These are phyloP conservation scores for Frankliniella fusca DNA, from an alignment of 2,888 invertebrate genomes.

Conservation along the genomic window DNA sequence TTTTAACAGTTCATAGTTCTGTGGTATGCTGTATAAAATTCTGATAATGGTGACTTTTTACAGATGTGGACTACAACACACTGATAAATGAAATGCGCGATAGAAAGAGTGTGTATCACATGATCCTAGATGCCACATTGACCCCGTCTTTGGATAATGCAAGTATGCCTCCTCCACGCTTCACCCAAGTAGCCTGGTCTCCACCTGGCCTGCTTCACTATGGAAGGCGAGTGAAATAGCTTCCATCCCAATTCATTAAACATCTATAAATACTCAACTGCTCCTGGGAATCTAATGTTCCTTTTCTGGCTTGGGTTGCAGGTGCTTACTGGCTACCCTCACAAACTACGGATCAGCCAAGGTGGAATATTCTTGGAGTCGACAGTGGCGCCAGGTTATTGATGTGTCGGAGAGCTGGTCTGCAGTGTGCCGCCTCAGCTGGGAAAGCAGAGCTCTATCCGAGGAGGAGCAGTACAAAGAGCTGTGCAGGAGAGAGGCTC, in stretches of 20 bases:
- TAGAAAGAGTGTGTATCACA: slow-evolving; percentile 34
- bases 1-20: not conserved
- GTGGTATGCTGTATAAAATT: not conserved
- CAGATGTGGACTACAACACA: slow-evolving; percentile 35
- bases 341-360: slow-evolving; percentile 36
- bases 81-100: slow-evolving; percentile 35
- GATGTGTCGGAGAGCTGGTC: slow-evolving; percentile 36
- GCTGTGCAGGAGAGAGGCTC: slow-evolving; percentile 34
- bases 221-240: slow-evolving; percentile 31
- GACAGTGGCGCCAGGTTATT: slow-evolving; percentile 30
- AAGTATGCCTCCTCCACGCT: slow-evolving; percentile 30
- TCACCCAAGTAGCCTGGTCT: slow-evolving; percentile 37
- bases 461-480: slow-evolving; percentile 29
- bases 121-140: slow-evolving; percentile 37
- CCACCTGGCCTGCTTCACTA: slow-evolving; percentile 33
- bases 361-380: slow-evolving; percentile 30
- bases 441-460: slow-evolving; percentile 30
- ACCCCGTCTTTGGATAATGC: slow-evolving; percentile 34
- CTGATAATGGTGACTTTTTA: not conserved
- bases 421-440: slow-evolving; percentile 33
- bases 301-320: slow-evolving; percentile 29
- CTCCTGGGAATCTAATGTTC: not conserved
- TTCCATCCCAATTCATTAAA: too few species aligned
- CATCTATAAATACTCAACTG: too few species aligned
- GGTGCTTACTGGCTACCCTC: slow-evolving; percentile 37